phyloP scores from a whole-genome alignment of 2,113 vertebrate species.

The Nothobranchius kuhntae region DNA sequence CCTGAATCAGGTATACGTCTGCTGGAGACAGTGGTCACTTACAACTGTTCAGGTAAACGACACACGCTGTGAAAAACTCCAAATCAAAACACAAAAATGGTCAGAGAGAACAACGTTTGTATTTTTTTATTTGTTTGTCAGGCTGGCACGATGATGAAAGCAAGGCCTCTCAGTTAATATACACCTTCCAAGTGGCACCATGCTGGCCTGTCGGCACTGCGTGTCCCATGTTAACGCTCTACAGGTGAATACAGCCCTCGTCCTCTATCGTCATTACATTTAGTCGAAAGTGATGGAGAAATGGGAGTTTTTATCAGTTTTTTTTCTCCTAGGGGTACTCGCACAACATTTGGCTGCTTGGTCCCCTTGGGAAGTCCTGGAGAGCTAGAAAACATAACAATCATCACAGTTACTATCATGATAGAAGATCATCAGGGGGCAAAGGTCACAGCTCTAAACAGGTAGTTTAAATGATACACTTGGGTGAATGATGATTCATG shows the following conservation, averaged over 20 bases:
- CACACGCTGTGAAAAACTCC: too few relatives aligned
- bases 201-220: slow-evolving; percentile 41
- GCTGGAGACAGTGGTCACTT: slow-evolving; percentile 75
- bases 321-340: slow-evolving; percentile 73
- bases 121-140: slow-evolving; percentile 19
- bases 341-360: slow-evolving; percentile 61
- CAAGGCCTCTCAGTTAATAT: slow-evolving; percentile 75
- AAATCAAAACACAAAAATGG: too few relatives aligned
- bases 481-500: too few relatives aligned
- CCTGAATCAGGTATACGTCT: slow-evolving; percentile 64
- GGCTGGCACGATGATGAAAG: slow-evolving; percentile 76
- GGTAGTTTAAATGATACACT: slow-evolving; percentile 47
- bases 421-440: slow-evolving; percentile 77
- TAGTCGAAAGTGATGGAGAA: not conserved
- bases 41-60: slow-evolving; percentile 78
- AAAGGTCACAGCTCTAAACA: slow-evolving; percentile 71
- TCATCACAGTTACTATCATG: slow-evolving; percentile 66
- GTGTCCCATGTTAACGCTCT: slow-evolving; percentile 75
- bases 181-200: slow-evolving; percentile 71
- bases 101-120: too few relatives aligned
- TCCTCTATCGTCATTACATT: not conserved
- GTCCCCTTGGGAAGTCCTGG: slow-evolving; percentile 68
- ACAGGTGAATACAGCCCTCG: slow-evolving; percentile 57
- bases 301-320: not conserved
- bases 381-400: slow-evolving; percentile 23